Evolutionary conservation across 2,113 vertebrate genomes (phyloP).

Genomic region (Microcebus murinus): DNA sequence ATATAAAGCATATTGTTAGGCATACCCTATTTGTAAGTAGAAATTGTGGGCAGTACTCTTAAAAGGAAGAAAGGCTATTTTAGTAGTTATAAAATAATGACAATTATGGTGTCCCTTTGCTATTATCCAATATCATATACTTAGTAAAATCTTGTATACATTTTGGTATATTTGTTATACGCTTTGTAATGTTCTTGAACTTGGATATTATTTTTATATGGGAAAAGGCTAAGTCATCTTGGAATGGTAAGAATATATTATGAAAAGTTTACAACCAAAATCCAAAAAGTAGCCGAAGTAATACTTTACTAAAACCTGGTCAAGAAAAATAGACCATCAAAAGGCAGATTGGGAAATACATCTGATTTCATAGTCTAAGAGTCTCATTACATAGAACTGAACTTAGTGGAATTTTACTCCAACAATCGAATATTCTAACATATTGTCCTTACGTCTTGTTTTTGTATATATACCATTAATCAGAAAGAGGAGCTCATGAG

Average conservation of each 20-base stretch:
- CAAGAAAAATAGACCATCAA: constrained; percentile 5
- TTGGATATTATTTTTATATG: constrained; percentile 4
- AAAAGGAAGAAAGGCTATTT: neutral
- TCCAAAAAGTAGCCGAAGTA: neutral
- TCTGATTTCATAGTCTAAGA: neutral
- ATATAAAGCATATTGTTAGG: neutral
- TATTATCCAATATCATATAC: neutral
- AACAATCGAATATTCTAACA: constrained; percentile 1
- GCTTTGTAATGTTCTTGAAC: neutral
- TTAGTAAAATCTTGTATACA: neutral
- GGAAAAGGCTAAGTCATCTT: neutral
- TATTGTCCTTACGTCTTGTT: neutral
- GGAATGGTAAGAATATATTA: neutral
- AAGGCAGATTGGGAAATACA: neutral
- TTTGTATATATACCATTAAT: neutral
- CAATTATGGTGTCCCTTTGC: neutral
- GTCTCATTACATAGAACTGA: neutral
- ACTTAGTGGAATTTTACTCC: neutral
- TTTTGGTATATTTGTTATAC: neutral
- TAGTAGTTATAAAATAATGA: constrained; percentile 13
- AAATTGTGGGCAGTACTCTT: neutral
- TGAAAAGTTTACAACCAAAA: neutral
- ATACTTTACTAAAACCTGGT: neutral
- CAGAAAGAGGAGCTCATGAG: neutral
- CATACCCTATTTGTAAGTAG: neutral